phyloP scores from a whole-genome alignment of 2,797 vertebrate genomes.

The Eulemur coronatus region DNA sequence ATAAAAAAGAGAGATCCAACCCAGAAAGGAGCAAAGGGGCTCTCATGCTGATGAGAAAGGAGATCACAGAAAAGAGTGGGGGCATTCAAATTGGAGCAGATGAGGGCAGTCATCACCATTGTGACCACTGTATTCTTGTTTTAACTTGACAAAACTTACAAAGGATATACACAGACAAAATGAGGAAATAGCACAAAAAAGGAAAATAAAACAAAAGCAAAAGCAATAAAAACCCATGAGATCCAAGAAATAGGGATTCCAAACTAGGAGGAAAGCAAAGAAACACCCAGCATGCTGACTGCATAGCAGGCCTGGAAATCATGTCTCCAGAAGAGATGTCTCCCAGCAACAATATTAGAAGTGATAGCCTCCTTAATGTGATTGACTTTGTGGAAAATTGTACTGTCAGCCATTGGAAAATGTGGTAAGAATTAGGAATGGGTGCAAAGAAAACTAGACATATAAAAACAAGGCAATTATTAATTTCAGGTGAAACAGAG shows the following conservation, averaged over 20 bases:
- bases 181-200: not conserved
- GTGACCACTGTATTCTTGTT: not conserved
- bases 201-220: not conserved
- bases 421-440: not conserved
- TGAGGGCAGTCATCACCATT: not conserved
- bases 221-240: not conserved
- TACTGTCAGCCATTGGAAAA: not conserved
- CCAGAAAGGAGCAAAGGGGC: not conserved
- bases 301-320: not conserved
- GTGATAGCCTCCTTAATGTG: not conserved
- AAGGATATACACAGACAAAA: not conserved
- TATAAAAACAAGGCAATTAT: not conserved
- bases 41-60: not conserved
- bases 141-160: not conserved
- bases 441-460: constrained; percentile 5
- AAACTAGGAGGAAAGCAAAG: not conserved
- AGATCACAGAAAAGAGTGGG: not conserved
- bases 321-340: not conserved
- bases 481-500: constrained; percentile 43
- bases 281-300: not conserved
- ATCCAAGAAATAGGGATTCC: not conserved
- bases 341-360: not conserved
- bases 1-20: not conserved
- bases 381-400: constrained; percentile 17
- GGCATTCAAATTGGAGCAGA: not conserved